Evolutionary conservation across 2,113 vertebrate species (phyloP).

Genomic region (Cepphus grylle): DNA sequence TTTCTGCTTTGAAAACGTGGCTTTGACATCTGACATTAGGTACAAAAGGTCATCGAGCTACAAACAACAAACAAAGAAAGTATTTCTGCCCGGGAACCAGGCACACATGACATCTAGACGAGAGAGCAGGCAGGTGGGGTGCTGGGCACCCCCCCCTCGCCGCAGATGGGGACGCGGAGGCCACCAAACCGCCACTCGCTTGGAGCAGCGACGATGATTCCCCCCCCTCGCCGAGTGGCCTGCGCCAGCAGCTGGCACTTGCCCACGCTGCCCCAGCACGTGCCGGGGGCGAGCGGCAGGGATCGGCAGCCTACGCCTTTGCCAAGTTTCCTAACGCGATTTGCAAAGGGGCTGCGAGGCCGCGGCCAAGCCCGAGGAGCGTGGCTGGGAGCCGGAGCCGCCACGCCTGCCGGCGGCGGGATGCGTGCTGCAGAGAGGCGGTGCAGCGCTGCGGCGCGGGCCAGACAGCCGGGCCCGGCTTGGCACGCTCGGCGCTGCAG

Average conservation of each 20-base stretch:
- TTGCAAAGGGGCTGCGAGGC: not conserved
- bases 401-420: not conserved
- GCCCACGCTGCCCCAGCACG: not conserved
- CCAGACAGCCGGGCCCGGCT: not conserved
- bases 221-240: not conserved
- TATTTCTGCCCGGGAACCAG: not conserved
- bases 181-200: not conserved
- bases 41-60: not conserved
- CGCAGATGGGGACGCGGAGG: not conserved
- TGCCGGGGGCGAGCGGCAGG: not conserved
- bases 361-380: not conserved
- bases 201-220: not conserved
- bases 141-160: not conserved
- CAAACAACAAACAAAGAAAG: not conserved
- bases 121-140: not conserved
- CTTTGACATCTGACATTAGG: not conserved
- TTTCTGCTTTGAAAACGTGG: not conserved
- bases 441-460: not conserved
- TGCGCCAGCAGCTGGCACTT: not conserved
- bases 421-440: not conserved
- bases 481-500: rapidly evolving
- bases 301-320: not conserved
- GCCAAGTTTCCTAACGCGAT: not conserved
- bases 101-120: not conserved
- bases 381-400: not conserved